A percentile compares a stretch with the other conserved stretches of the same genome.
Conservation (phyloP, 2,797 vertebrate species). For the Bradypodion ventrale region DNA sequence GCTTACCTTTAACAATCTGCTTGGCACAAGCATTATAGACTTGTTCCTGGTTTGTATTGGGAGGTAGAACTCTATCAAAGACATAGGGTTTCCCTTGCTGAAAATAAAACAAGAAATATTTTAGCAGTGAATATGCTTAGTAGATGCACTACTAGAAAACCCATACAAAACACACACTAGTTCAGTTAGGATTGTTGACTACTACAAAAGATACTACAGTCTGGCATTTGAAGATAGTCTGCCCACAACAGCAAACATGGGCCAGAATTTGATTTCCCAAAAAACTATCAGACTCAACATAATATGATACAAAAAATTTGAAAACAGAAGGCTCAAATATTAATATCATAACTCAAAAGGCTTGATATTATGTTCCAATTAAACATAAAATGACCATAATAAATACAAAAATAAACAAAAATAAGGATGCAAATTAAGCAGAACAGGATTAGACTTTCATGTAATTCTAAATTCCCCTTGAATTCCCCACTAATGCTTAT, state of each 20-base stretch:
- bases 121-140: background rate
- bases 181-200: background rate
- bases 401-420: no score
- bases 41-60: conserved; percentile 87
- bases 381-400: accelerated
- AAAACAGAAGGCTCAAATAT: background rate
- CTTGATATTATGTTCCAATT: background rate
- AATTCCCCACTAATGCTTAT: background rate
- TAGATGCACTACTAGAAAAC: background rate
- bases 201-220: background rate
- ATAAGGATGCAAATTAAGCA: background rate
- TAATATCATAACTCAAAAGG: background rate
- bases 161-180: background rate
- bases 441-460: background rate
- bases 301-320: background rate
- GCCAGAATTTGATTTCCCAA: accelerated
- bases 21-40: conserved; percentile 91
- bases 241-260: background rate
- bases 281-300: conserved; percentile 1
- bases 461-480: background rate
- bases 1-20: conserved; percentile 91
- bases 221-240: background rate
- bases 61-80: conserved; percentile 87
- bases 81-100: conserved; percentile 88
- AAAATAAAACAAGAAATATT: conserved; percentile 37